Base-by-base conservation (phyloP, 2,888 invertebrate species). In the Enchytraeus crypticus region DNA sequence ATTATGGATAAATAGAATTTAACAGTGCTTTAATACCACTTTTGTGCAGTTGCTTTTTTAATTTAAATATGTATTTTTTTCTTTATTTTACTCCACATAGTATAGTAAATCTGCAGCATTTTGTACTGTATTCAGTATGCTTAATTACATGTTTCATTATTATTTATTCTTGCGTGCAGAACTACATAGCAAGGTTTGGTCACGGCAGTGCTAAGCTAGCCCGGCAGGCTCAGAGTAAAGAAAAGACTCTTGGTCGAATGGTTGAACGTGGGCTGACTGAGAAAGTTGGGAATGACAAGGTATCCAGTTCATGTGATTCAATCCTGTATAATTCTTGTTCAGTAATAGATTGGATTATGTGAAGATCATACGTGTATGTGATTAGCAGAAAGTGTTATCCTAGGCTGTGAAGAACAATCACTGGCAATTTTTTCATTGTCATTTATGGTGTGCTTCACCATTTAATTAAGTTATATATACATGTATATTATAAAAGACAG, bases 171-270 rank as follows among this genome's bases (percentile, higher is more conserved):
- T 61, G 21, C 70, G 76, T 64, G 26, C 79, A 89, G 86, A 95
- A 97, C 79, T 98, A 98, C 79, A 96, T 98, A 69, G 97, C 97
- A 0, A 84, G 98, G 59, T 98, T 99, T 80, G 98, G 98, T 84
- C 98, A 98, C 83, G 98, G 98, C 73, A 93, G 92, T 18, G 98
- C 97, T 0, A 98, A 98, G 81, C 81, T 99, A 67, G 98, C 98
- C 0, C 84, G 98, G 63, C 98, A 99, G 79, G 98, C 98, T 8
- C 98, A 99, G 81, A 96, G 95, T 66, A 98, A 98, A 81, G 98
- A 99, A 81, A 99, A 99, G 81, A 97, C 97, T 0, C 81, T 99
- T 62, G 95, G 95, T 29, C 98, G 98, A 82, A 99, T 99, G 98
- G 93, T 99, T 18, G 93, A 96, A 34, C 90, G 90, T 73, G 97